phyloP scores from a whole-genome alignment of 2,888 invertebrate genomes.

The Scaptomyza cyrtandrae region DNA sequence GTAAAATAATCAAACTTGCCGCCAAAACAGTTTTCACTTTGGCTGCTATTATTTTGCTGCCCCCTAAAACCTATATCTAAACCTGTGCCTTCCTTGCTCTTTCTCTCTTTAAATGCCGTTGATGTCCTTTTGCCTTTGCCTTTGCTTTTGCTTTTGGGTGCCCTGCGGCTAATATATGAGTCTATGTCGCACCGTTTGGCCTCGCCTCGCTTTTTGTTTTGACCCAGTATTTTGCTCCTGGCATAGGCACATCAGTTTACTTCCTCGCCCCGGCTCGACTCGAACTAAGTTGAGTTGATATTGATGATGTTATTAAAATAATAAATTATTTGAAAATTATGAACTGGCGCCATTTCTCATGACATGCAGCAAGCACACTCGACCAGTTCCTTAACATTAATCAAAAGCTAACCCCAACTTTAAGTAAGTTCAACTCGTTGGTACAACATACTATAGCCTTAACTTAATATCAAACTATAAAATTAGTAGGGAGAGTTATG shows the following conservation, averaged over 20 bases:
- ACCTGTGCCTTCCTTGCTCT: conserved; percentile 2
- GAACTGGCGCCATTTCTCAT: conserved; percentile 78
- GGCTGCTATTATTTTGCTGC: conserved; percentile 74
- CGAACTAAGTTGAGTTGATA: conserved; percentile 66
- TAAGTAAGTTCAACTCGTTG: conserved; percentile 34
- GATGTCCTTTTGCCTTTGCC: conserved; percentile 56
- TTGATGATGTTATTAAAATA: conserved; percentile 80
- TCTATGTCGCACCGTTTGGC: conserved; percentile 67
- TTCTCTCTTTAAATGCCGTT: conserved; percentile 41
- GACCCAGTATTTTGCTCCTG: conserved; percentile 37
- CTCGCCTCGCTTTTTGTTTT: conserved; percentile 66
- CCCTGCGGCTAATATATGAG: conserved; percentile 78
- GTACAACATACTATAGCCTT: conserved; percentile 29
- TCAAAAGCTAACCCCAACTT: conserved; percentile 53
- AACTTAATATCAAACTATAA: conserved; percentile 27
- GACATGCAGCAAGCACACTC: conserved; percentile 51
- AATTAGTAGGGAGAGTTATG: conserved; percentile 25
- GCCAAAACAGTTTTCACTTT: conserved; percentile 78
- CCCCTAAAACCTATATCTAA: conserved; percentile 4
- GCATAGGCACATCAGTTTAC: conserved; percentile 41
- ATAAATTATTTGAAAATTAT: conserved; percentile 80
- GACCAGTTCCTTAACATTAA: conserved; percentile 53
- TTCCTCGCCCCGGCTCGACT: conserved; percentile 14
- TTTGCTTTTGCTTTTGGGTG: conserved; percentile 39
- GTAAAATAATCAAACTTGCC: conserved; percentile 74